Evolutionary conservation across 2,888 invertebrate genomes (phyloP).

Genomic region (Athetis lepigone): DNA sequence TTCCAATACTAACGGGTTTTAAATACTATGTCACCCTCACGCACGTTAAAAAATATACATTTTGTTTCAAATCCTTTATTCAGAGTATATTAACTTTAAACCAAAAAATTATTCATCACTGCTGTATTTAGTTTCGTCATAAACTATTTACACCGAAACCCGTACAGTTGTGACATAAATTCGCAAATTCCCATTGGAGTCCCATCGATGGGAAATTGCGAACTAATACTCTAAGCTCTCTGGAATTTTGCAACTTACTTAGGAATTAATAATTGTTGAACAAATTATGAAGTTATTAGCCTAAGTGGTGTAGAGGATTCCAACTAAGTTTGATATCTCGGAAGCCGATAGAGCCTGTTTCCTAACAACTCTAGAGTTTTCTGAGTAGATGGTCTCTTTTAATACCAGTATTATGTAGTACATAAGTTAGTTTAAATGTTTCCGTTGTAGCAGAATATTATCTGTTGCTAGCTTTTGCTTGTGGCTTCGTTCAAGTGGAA

Average conservation of each 20-base stretch:
- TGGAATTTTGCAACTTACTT: constrained; percentile 40
- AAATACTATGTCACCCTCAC: constrained; percentile 6
- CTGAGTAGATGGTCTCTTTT: background rate
- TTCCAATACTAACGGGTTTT: background rate
- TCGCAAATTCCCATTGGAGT: constrained; percentile 6
- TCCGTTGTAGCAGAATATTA: background rate
- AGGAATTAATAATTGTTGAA: constrained; percentile 47
- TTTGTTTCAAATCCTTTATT: constrained; percentile 60
- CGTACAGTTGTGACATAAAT: background rate
- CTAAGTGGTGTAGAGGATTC: constrained; percentile 39
- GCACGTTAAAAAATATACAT: constrained; percentile 35
- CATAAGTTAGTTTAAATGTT: background rate
- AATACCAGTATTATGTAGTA: background rate
- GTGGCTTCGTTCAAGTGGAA: too few relatives aligned
- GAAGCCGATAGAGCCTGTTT: constrained; percentile 32
- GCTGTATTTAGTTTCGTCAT: too few relatives aligned
- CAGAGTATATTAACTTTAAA: constrained; percentile 74
- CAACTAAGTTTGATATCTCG: constrained; percentile 40
- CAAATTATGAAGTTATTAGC: constrained; percentile 54
- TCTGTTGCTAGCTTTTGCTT: background rate
- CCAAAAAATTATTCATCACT: too few relatives aligned
- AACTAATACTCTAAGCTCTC: constrained; percentile 31
- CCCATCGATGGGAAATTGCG: constrained; percentile 34
- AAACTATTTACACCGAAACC: background rate
- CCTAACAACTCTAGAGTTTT: constrained; percentile 10